phyloP scores from a whole-genome alignment of 2,888 invertebrate genomes.

The Clunio marinus region DNA sequence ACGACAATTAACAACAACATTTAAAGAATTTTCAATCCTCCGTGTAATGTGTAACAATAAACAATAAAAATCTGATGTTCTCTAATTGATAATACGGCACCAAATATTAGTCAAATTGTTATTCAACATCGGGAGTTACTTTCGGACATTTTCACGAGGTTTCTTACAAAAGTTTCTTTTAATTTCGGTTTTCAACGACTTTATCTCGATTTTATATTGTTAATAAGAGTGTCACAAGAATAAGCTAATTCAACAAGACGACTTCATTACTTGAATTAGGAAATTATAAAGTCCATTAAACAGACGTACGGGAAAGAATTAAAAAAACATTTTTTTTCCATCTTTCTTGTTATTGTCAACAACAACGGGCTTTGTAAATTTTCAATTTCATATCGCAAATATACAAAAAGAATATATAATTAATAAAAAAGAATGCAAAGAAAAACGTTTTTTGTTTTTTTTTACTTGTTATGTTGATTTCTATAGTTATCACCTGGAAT shows the following conservation, averaged over 20 bases:
- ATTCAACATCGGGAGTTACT: neutral
- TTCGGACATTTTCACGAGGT: neutral
- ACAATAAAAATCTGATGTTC: neutral
- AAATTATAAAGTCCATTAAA: too few relatives aligned
- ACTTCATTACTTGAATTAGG: too few relatives aligned
- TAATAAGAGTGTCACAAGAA: constrained; percentile 11
- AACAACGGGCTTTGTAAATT: too few relatives aligned
- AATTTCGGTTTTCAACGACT: too few relatives aligned
- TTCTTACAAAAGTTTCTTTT: neutral
- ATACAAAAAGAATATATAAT: too few relatives aligned
- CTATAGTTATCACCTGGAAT: constrained; percentile 45
- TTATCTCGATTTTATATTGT: neutral
- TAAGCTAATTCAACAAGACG: neutral
- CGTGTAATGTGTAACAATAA: constrained; percentile 7
- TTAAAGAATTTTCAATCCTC: neutral
- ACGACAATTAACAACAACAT: constrained; percentile 26
- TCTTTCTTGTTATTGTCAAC: too few relatives aligned
- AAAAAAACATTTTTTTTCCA: neutral
- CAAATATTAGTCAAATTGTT: constrained; percentile 27
- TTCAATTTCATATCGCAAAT: too few relatives aligned
- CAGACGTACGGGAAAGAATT: too few relatives aligned
- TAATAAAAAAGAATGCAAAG: too few relatives aligned
- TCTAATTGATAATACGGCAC: constrained; percentile 31
- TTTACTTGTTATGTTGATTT: constrained; percentile 22
- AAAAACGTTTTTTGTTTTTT: too few relatives aligned